Base-by-base conservation (phyloP, 1,140 invertebrate species). In the Dendroctonus valens region DNA sequence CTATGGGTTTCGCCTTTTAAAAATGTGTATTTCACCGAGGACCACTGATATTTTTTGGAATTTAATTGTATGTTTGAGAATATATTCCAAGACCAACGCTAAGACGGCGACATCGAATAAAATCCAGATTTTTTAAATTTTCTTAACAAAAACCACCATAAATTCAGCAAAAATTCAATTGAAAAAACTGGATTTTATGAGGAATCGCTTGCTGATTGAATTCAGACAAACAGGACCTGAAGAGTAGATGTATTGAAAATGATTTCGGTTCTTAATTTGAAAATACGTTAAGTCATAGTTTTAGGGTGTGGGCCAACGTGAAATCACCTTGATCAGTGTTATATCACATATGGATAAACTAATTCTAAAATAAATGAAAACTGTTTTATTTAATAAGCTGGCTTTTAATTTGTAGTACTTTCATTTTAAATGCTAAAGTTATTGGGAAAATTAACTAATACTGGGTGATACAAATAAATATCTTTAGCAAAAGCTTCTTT, bases 291-390 rank as follows among this genome's bases (percentile, higher is more conserved):
- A 55, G 53, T 55, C 40, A 41, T 63, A 63, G 50, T 54, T 61
- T 48, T 63, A 63, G 52, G 53, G 62, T 58, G 62, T 65, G 62
- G 62, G 51, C 52, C 54, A 58, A 65, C 41, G 62, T 55, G 62
- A 65, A 65, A 65, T 65, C 62, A 65, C 54, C 53, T 55, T 48
- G 53, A 65, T 65, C 62, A 65, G 53, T 65, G 62, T 65, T 65
- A 65, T 65, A 65, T 65, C 53, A 65, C 53, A 58, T 65, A 65
- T 55, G 62, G 62, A 65, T 65, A 65, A 55, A 65, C 62, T 65
- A 65, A 65, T 65, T 57, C 52, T 65, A 63, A 65, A 62, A 58
- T 60, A 60, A 60, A 60, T 50, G 48, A 62, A 62, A 57, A 65
- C 62, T 65, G 62, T 65, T 65, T 65, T 63, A 65, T 48, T 57